Evolutionary conservation across 2,888 invertebrate genomes (phyloP), one percentile per base, ranked within the genome.

Genomic region (Ametastegia equiseti): DNA sequence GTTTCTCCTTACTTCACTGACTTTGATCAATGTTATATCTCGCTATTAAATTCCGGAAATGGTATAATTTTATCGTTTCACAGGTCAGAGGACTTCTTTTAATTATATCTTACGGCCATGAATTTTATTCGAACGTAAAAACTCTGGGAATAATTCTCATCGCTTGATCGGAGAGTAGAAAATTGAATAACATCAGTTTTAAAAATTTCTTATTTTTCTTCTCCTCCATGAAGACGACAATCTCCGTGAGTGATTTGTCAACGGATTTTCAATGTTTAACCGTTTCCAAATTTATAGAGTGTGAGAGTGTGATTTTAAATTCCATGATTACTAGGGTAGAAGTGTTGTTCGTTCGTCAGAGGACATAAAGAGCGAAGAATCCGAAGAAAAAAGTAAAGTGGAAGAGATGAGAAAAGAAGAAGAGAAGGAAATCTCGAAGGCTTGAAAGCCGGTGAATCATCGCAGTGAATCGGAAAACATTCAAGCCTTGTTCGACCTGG

Each of bases 371-470:
- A 15, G 54, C 6, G 1, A 19, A 54, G 15, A 19, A 54, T 54
- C 6, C 6, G 54, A 5, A 19, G n/a, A 9, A 27, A 27, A 60
- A 60, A 27, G 23, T 27, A 7, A 60, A 27, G 23, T 30, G 7
- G 13, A 30, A 11, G 0, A 27, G n/a, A n/a, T n/a, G n/a, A n/a
- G n/a, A 6, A 27, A 19, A 19, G 11, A 27, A n/a, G 19, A 2
- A 39, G 2, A 7, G n/a, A 19, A 39, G 39, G 39, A 39, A 67
- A 67, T 39, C 65, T 23, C 65, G 65, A 67, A 36, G 65, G 39
- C n/a, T 67, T 2, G 36, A 67, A 67, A 67, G 39, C 65, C 65
- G 39, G 36, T 67, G 65, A 67, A 67, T 67, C 36, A 67, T 67
- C n/a, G 36, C 39, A 39, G 39, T 39, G 65, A 67, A 67, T 67